A percentile compares a stretch with the other conserved stretches of the same genome.
Conservation (phyloP, 2,888 invertebrate species). For the Caenorhabditis sulstoni region DNA sequence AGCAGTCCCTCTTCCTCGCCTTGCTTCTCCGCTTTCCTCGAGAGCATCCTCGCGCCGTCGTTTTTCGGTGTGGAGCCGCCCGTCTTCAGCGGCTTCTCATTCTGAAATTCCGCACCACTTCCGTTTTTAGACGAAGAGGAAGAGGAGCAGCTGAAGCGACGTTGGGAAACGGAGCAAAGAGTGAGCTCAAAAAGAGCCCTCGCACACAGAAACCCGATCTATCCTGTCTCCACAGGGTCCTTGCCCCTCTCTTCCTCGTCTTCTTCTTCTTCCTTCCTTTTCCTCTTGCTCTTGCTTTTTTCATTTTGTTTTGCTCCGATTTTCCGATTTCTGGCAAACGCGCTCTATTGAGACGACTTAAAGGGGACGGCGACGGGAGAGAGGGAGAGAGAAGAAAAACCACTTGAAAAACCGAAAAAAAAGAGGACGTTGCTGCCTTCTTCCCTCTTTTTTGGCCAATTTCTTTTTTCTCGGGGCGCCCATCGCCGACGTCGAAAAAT, state of each 20-base stretch:
- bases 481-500: conserved; percentile 18
- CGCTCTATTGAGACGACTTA: background rate
- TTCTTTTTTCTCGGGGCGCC: no score
- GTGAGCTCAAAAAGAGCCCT: no score
- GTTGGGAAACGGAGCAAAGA: no score
- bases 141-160: no score
- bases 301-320: conserved; percentile 8
- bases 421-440: conserved; percentile 9
- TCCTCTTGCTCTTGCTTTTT: conserved; percentile 1
- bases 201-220: no score
- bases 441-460: background rate
- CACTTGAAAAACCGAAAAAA: conserved; percentile 10
- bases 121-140: no score
- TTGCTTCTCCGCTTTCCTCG: conserved; percentile 24
- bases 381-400: background rate
- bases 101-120: no score
- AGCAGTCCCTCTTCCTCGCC: conserved; percentile 15
- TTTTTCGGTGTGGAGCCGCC: no score
- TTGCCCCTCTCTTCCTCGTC: conserved; percentile 14
- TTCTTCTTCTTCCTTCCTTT: conserved; percentile 5
- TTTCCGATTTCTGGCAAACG: background rate
- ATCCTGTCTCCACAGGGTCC: no score
- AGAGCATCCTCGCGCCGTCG: no score
- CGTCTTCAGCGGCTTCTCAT: no score
- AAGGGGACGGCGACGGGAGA: background rate